Conservation (phyloP, 2,888 invertebrate species). For the Vannuccia rotundouncinata region DNA sequence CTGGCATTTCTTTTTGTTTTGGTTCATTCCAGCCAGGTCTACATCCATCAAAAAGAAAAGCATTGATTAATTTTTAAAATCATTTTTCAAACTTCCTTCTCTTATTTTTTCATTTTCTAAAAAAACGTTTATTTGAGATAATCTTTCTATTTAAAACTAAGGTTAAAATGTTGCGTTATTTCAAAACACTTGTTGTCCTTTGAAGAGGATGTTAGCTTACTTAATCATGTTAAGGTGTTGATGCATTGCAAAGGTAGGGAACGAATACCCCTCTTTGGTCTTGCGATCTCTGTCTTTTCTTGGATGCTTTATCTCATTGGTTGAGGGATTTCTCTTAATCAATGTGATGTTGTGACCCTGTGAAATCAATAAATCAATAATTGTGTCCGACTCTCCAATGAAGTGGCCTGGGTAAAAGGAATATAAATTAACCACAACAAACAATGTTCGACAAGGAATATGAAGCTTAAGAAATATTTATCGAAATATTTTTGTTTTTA, state of each 20-base stretch:
- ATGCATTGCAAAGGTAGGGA: background rate
- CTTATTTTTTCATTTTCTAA: background rate
- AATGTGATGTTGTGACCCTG: background rate
- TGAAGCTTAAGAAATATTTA: too few species aligned
- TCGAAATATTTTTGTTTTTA: too few species aligned
- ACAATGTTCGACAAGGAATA: too few species aligned
- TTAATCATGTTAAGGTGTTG: background rate
- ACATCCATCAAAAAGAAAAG: too few species aligned
- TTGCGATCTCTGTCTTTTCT: background rate
- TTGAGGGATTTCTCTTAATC: background rate
- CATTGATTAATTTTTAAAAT: background rate
- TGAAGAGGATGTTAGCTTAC: background rate
- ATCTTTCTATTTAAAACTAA: too few species aligned
- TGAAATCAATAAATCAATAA: constrained; percentile 49
- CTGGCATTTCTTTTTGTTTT: background rate
- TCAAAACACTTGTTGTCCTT: too few species aligned
- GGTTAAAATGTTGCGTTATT: too few species aligned
- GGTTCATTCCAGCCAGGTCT: background rate
- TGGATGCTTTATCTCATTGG: background rate
- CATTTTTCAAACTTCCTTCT: background rate
- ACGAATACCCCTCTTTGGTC: background rate
- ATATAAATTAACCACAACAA: too few species aligned
- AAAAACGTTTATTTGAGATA: background rate
- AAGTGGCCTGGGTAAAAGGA: constrained; percentile 54
- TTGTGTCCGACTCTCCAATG: constrained; percentile 57